Evolutionary conservation across 2,797 vertebrate genomes (phyloP).

Genomic region (Scomberomorus guttatus): DNA sequence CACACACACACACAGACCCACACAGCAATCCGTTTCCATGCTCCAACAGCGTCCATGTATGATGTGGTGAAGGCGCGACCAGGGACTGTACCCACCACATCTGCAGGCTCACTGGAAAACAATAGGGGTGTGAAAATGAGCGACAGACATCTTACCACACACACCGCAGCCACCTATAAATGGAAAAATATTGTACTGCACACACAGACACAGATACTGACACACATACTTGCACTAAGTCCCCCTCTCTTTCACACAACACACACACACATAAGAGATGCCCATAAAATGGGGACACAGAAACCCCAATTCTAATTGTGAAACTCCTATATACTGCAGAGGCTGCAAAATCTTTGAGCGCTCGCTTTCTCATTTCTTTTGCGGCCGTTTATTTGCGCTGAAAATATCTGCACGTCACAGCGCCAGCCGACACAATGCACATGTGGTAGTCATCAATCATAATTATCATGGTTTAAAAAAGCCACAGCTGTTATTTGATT

Average conservation of each 20-base stretch:
- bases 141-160: conserved; percentile 76
- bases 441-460: conserved; percentile 87
- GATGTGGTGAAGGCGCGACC: conserved; percentile 69
- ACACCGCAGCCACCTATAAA: conserved; percentile 78
- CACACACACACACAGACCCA: conserved; percentile 29
- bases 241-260: conserved; percentile 25
- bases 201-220: conserved; percentile 54
- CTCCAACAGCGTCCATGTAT: conserved; percentile 47
- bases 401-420: conserved; percentile 81
- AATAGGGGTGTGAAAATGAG: conserved; percentile 80
- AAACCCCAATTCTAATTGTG: conserved; percentile 63
- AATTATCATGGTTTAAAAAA: conserved; percentile 87
- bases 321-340: conserved; percentile 47
- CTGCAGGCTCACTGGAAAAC: conserved; percentile 74
- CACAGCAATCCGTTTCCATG: conserved; percentile 50
- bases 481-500: conserved; percentile 87
- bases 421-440: conserved; percentile 84
- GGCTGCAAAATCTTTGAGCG: conserved; percentile 59
- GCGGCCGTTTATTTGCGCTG: conserved; percentile 78
- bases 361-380: conserved; percentile 73
- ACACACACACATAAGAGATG: conserved; percentile 40
- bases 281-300: conserved; percentile 55
- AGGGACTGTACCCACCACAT: conserved; percentile 66
- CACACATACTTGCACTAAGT: conserved; percentile 32
- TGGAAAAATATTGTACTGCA: conserved; percentile 53